phyloP scores from a whole-genome alignment of 1,140 invertebrate genomes.

The Elysia chlorotica region DNA sequence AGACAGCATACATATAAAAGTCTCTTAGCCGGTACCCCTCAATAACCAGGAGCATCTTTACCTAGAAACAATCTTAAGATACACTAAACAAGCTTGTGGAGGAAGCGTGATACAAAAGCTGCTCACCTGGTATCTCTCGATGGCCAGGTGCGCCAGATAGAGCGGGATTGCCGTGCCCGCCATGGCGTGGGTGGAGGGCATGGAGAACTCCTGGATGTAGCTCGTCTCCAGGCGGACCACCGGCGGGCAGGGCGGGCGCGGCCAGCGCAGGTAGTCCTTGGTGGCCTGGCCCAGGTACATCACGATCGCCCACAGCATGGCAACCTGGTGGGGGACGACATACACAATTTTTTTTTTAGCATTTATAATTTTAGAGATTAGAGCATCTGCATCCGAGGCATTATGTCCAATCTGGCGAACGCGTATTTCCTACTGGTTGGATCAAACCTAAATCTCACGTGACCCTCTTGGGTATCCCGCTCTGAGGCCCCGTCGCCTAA shows the following conservation, averaged over 20 bases:
- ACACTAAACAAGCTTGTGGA: too few species aligned
- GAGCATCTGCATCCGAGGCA: slow-evolving; percentile 77
- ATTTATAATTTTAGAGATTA: slow-evolving; percentile 89
- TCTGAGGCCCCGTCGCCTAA: too few species aligned
- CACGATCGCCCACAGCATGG: slow-evolving; percentile 81
- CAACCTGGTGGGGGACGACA: slow-evolving; percentile 67
- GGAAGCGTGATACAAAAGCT: too few species aligned
- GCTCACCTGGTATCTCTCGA: slow-evolving; percentile 79
- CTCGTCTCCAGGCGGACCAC: slow-evolving; percentile 77
- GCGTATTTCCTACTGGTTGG: neutral
- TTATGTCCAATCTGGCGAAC: neutral
- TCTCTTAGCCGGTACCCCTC: too few species aligned
- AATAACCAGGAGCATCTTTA: too few species aligned
- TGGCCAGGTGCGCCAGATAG: slow-evolving; percentile 78
- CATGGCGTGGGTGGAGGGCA: slow-evolving; percentile 95
- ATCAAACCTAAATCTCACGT: neutral
- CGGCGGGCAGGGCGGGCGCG: slow-evolving; percentile 80
- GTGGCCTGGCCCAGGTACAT: slow-evolving; percentile 78
- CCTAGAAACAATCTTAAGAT: too few species aligned
- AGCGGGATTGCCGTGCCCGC: slow-evolving; percentile 85
- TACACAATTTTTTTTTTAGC: slow-evolving; percentile 29
- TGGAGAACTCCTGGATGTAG: slow-evolving; percentile 90
- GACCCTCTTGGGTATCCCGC: neutral
- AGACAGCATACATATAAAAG: too few species aligned
- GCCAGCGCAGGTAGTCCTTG: slow-evolving; percentile 79